Evolutionary conservation across 2,797 vertebrate species (phyloP).

Genomic region (Varecia variegata): DNA sequence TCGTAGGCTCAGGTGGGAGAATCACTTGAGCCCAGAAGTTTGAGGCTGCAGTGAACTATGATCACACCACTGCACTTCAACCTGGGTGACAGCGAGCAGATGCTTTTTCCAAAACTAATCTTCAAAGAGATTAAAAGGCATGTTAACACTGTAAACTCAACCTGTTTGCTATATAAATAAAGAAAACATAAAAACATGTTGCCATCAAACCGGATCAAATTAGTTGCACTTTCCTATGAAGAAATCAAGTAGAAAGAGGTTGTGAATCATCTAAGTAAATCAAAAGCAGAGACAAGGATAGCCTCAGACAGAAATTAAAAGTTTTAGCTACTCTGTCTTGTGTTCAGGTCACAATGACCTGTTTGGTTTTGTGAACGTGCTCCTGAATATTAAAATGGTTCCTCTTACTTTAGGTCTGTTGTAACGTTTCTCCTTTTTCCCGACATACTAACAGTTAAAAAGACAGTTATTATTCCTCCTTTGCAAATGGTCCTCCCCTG

Average conservation of each 20-base stretch:
- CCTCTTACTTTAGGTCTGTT: background rate
- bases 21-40: background rate
- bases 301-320: background rate
- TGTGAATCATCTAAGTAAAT: conserved; percentile 40
- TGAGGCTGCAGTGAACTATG: background rate
- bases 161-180: conserved; percentile 22
- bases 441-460: conserved; percentile 43
- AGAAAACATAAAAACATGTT: conserved; percentile 57
- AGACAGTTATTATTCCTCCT: background rate
- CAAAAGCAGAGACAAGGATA: background rate
- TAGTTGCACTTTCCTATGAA: conserved; percentile 25
- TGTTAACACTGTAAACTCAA: conserved; percentile 26
- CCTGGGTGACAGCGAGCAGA: background rate
- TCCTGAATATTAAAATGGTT: background rate
- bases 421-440: conserved; percentile 12
- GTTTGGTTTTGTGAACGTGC: background rate
- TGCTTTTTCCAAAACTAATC: conserved; percentile 49
- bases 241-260: background rate
- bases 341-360: background rate
- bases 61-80: background rate
- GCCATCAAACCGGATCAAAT: background rate
- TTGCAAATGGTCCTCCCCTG: background rate
- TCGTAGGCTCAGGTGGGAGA: background rate
- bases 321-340: background rate
- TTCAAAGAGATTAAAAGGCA: conserved; percentile 53